Evolutionary conservation across 23 tunicate species (phyloP), one percentile per base, ranked within the genome.

Genomic region (Phallusia fumigata): DNA sequence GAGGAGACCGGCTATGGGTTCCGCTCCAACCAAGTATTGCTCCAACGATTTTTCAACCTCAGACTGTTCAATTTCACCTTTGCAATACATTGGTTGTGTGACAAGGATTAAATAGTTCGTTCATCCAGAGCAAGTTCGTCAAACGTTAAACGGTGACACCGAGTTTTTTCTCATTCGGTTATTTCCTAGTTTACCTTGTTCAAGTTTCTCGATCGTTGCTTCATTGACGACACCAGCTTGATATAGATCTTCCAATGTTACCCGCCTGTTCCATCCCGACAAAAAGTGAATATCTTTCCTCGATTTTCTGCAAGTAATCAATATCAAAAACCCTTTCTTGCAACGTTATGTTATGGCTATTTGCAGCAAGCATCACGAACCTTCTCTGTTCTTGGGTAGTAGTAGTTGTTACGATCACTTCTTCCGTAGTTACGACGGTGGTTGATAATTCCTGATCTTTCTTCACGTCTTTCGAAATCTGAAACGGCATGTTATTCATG

Each of bases 201-300:
- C 97, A 5, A 92, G 75, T 73, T 92, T 40, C 40, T 80, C 78
- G 19, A 88, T 77, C 64, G 88, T 88, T 5, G 83, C 26, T 58
- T 97, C 90, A 18, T 90, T 76, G 30, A 97, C 83, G 18, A 97
- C 89, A 13, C 99, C 99, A 35, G 99, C 97, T 24, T 82, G 74
- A 35, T 87, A 76, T 75, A 97, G 78, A 50, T 97, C 91, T 15
- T 79, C 92, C 40, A 97, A 26, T n/a, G 91, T 52, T 19, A 92
- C 97, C 76, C 77, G 79, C 75, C 88, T 86, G 0, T 94, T 78
- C 99, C 99, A 97, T 6, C 99, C 99, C 5, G 99, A 92, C n/a
- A 86, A 85, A 84, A 97, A 97, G 34, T 77, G 79, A 32, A 97
- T 85, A 52, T 97, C 92, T 45, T 86, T 81, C 6, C 99, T 73